These are phyloP conservation scores for Trichogramma evanescens DNA, from an alignment of 2,888 invertebrate genomes.

Conservation along the genomic window DNA sequence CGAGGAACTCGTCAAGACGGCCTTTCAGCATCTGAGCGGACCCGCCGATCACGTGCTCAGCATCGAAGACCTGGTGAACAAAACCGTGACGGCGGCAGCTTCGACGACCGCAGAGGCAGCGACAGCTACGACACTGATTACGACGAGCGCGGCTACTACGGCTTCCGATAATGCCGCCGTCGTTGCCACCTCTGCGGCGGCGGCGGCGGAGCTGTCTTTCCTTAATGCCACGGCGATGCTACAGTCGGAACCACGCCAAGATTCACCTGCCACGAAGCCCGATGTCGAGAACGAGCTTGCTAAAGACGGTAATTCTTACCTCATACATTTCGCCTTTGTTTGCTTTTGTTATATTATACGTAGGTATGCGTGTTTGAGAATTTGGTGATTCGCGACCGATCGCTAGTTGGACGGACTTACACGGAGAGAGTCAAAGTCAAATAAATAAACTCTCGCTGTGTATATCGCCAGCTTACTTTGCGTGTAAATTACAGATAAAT, in stretches of 20 bases:
- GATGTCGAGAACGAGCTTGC: neutral
- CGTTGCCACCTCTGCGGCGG: neutral
- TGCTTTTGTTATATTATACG: neutral
- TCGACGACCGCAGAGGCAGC: conserved; percentile 10
- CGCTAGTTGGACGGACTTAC: too few relatives aligned
- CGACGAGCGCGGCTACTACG: conserved; percentile 6
- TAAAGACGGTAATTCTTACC: neutral
- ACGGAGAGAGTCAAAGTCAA: too few relatives aligned
- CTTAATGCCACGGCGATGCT: conserved; percentile 34
- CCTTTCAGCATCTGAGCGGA: conserved; percentile 22
- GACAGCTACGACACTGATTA: neutral
- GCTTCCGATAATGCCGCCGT: neutral
- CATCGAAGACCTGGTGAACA: conserved; percentile 23
- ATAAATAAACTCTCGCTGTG: too few relatives aligned
- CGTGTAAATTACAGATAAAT: too few relatives aligned
- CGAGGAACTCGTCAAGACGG: conserved; percentile 26
- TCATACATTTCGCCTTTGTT: neutral
- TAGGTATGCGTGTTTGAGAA: neutral
- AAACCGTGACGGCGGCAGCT: neutral
- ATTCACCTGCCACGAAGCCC: neutral
- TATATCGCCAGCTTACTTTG: too few relatives aligned
- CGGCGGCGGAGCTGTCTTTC: conserved; percentile 4
- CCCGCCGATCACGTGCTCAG: conserved; percentile 20
- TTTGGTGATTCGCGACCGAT: neutral
- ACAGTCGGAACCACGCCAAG: neutral